phyloP scores from a whole-genome alignment of 2,113 vertebrate species.

The Sardina pilchardus region DNA sequence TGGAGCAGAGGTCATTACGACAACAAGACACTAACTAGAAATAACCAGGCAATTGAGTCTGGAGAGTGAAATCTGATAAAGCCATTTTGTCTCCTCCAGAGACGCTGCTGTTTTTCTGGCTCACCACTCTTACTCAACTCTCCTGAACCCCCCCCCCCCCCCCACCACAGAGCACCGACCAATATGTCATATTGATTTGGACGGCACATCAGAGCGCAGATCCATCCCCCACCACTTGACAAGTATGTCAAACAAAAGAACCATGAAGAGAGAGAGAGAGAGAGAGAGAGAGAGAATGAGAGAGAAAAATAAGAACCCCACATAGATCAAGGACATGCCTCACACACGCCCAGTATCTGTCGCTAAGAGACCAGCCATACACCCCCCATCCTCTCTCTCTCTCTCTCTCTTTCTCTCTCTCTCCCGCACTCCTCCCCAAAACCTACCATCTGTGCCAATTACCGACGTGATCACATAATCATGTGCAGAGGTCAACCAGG shows the following conservation, averaged over 20 bases:
- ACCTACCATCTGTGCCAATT: constrained; percentile 12
- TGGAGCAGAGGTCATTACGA: constrained; percentile 26
- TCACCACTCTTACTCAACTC: not conserved
- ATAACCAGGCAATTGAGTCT: constrained; percentile 23
- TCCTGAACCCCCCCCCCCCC: not conserved
- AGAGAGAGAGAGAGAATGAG: constrained; percentile 7
- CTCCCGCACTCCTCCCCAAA: not conserved
- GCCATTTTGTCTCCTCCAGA: not conserved
- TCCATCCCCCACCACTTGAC: constrained; percentile 34
- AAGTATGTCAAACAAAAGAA: constrained; percentile 27
- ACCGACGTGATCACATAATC: constrained; percentile 10
- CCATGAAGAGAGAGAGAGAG: constrained; percentile 6
- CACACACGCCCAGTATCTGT: not conserved
- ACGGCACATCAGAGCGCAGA: constrained; percentile 8
- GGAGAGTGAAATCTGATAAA: constrained; percentile 35
- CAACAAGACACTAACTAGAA: constrained; percentile 24
- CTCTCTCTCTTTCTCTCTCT: too few relatives aligned
- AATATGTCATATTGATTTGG: constrained; percentile 40
- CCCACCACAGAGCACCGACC: constrained; percentile 5
- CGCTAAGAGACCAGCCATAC: not conserved
- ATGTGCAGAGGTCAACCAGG: not conserved
- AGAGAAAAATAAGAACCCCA: constrained; percentile 17
- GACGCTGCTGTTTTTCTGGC: constrained; percentile 2
- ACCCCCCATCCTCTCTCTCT: not conserved
- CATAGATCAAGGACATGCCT: constrained; percentile 6